phyloP scores from a whole-genome alignment of 2,888 invertebrate species.

The Temnothorax rugatulus region DNA sequence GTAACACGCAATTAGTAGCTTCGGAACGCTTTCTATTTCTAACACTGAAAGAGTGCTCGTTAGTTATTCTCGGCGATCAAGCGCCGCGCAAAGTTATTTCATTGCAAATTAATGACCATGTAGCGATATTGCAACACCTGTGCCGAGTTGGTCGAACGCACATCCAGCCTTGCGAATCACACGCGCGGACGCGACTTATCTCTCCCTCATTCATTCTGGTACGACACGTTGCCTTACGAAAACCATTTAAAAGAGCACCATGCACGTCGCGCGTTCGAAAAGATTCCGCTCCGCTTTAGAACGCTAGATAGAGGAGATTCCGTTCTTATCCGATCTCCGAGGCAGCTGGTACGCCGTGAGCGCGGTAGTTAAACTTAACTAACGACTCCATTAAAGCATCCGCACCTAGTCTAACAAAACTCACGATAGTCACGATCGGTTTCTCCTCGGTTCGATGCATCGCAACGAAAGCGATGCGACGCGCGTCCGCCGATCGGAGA shows the following conservation, averaged over 20 bases:
- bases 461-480: slow-evolving; percentile 17
- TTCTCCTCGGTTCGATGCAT: slow-evolving; percentile 6
- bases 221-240: not conserved
- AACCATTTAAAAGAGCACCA: slow-evolving; percentile 3
- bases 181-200: slow-evolving; percentile 24
- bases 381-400: slow-evolving; percentile 81
- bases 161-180: slow-evolving; percentile 26
- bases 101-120: slow-evolving; percentile 39
- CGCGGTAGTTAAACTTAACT: slow-evolving; percentile 80
- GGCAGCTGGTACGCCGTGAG: slow-evolving; percentile 77
- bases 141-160: slow-evolving; percentile 12
- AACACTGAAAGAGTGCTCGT: slow-evolving; percentile 38
- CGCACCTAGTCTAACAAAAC: slow-evolving; percentile 63
- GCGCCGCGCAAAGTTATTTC: slow-evolving; percentile 40
- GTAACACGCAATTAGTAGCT: slow-evolving; percentile 41
- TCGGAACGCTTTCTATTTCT: slow-evolving; percentile 52
- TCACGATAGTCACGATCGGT: slow-evolving; percentile 46
- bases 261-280: not conserved
- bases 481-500: slow-evolving; percentile 12
- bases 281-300: slow-evolving; percentile 38
- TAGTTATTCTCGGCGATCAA: slow-evolving; percentile 19
- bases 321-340: slow-evolving; percentile 71
- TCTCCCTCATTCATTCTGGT: not conserved
- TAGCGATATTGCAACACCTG: slow-evolving; percentile 35
- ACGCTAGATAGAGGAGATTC: not conserved